These are phyloP conservation scores for Chloropsis cyanopogon DNA, from an alignment of 2,113 vertebrate genomes.

Conservation along the genomic window DNA sequence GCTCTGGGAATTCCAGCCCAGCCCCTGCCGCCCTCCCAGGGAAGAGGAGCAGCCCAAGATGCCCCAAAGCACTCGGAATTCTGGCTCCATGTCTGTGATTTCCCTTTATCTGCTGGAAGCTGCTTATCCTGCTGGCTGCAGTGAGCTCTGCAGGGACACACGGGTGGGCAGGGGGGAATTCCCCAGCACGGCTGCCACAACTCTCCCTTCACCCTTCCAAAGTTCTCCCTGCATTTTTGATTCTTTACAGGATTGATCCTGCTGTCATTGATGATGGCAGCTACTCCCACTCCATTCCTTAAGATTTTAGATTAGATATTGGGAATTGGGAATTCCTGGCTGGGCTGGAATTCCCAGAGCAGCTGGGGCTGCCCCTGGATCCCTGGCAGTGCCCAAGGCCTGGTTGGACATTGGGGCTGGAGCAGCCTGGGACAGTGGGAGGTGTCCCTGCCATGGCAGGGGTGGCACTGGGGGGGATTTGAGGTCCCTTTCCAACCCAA, in stretches of 20 bases:
- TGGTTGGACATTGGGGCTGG: background rate
- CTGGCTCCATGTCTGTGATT: background rate
- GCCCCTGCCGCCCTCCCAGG: background rate
- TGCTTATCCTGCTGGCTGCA: background rate
- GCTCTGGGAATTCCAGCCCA: background rate
- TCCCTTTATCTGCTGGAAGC: background rate
- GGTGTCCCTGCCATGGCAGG: background rate
- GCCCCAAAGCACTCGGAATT: background rate
- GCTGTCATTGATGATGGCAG: background rate
- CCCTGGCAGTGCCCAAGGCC: background rate
- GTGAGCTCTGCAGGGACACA: background rate
- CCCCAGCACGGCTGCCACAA: background rate
- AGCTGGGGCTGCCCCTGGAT: background rate
- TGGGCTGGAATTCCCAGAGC: background rate
- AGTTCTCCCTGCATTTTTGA: background rate
- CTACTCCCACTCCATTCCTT: background rate
- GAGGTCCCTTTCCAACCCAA: rapidly evolving
- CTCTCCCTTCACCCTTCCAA: background rate
- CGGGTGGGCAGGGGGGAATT: background rate
- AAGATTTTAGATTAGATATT: background rate
- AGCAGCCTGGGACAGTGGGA: background rate
- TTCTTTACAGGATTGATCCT: background rate
- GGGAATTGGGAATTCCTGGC: background rate
- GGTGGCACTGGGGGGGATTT: rapidly evolving
- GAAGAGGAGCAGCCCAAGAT: background rate